phyloP scores from a whole-genome alignment of 2,888 invertebrate genomes.

The Heliconius charithonia region DNA sequence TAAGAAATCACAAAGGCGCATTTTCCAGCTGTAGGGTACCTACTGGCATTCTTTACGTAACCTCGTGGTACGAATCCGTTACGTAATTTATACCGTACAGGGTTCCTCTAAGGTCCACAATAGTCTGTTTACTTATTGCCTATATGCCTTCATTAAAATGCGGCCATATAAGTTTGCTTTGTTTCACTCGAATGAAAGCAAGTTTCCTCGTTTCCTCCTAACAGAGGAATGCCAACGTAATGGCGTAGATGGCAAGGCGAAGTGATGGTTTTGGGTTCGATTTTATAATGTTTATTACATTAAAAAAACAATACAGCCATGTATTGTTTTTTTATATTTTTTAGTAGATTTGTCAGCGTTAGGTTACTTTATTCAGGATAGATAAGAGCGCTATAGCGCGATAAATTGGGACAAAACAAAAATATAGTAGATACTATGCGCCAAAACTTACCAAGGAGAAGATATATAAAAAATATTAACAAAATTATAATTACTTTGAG shows the following conservation, averaged over 20 bases:
- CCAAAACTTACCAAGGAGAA: too few species aligned
- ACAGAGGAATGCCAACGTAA: conserved; percentile 34
- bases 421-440: too few species aligned
- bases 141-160: conserved; percentile 44
- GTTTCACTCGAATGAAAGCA: conserved; percentile 39
- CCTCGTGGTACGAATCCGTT: conserved; percentile 3
- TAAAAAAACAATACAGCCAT: too few species aligned
- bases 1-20: conserved; percentile 38
- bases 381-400: too few species aligned
- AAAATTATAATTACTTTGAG: too few species aligned
- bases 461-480: neutral
- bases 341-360: too few species aligned
- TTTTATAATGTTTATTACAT: neutral
- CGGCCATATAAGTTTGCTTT: conserved; percentile 41
- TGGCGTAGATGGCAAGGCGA: neutral
- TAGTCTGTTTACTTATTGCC: conserved; percentile 9
- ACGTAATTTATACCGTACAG: conserved; percentile 13
- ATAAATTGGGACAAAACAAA: too few species aligned
- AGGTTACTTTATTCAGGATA: too few species aligned
- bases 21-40: conserved; percentile 32
- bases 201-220: conserved; percentile 34
- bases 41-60: conserved; percentile 10
- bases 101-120: conserved; percentile 26
- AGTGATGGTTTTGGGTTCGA: neutral
- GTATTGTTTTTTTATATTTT: too few species aligned